These are phyloP conservation scores for Kryptolebias ocellatus DNA, from an alignment of 2,797 vertebrate genomes.

Conservation along the genomic window DNA sequence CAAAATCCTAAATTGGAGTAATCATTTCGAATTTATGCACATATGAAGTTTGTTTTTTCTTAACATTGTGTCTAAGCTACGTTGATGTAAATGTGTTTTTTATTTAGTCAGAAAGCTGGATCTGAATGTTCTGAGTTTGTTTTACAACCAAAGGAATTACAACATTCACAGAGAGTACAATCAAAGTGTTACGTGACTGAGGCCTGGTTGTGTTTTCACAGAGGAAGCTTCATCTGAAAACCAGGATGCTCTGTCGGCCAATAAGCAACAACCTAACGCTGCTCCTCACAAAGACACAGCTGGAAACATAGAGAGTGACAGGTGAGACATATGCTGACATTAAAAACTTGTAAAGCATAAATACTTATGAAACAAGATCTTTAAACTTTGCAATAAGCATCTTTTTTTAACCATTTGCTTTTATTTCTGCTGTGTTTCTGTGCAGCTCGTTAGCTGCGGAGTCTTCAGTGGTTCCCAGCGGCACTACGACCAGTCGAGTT, in stretches of 20 bases:
- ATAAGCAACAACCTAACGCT: conserved; percentile 17
- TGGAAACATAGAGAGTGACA: conserved; percentile 31
- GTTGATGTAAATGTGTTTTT: neutral
- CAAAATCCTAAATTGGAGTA: too few relatives aligned
- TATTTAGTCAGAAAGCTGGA: neutral
- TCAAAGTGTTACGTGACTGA: neutral
- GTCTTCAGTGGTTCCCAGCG: conserved; percentile 56
- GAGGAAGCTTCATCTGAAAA: conserved; percentile 51
- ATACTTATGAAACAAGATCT: neutral
- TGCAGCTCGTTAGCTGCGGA: conserved; percentile 76
- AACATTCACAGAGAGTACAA: neutral
- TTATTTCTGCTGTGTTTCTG: conserved; percentile 13
- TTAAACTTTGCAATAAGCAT: neutral
- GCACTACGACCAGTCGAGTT: conserved; percentile 35
- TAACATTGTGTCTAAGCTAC: neutral
- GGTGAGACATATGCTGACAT: conserved; percentile 42
- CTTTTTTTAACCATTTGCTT: neutral
- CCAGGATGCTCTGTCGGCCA: conserved; percentile 17
- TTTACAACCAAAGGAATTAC: neutral
- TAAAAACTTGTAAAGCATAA: neutral
- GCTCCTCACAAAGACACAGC: conserved; percentile 16
- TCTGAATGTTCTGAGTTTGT: neutral
- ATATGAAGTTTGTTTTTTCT: neutral
- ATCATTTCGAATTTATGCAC: too few relatives aligned
- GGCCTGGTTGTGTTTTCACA: conserved; percentile 29